phyloP scores from a whole-genome alignment of 2,888 invertebrate genomes.

The Dorcus hopei region DNA sequence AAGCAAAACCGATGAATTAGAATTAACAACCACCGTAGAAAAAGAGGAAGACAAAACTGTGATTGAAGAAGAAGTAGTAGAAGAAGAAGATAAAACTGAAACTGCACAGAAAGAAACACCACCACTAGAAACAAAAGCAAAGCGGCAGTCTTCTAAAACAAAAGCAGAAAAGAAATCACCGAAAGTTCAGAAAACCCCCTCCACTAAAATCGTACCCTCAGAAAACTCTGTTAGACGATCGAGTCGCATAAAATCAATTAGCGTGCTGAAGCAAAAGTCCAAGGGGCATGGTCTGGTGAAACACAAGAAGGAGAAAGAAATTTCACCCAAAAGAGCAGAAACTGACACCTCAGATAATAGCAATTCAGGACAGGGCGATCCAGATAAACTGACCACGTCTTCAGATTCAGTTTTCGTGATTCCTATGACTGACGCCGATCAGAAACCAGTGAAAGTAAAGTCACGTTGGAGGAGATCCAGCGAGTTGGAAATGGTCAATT shows the following conservation, averaged over 20 bases:
- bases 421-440: slow-evolving; percentile 42
- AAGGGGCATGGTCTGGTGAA: slow-evolving; percentile 66
- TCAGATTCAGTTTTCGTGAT: slow-evolving; percentile 46
- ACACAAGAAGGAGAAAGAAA: slow-evolving; percentile 27
- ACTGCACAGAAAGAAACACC: neutral
- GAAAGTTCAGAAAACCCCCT: slow-evolving; percentile 8
- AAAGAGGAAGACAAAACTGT: neutral
- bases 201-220: slow-evolving; percentile 5
- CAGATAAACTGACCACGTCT: slow-evolving; percentile 1
- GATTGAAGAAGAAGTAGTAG: slow-evolving; percentile 4
- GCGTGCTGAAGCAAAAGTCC: slow-evolving; percentile 56
- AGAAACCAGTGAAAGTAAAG: slow-evolving; percentile 75
- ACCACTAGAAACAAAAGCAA: neutral
- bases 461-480: slow-evolving; percentile 75
- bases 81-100: slow-evolving; percentile 5
- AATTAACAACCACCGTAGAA: neutral
- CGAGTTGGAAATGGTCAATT: slow-evolving; percentile 56
- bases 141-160: no score
- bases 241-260: slow-evolving; percentile 73
- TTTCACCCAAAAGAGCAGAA: slow-evolving; percentile 27
- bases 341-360: slow-evolving; percentile 57
- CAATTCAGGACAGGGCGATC: slow-evolving; percentile 46
- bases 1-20: slow-evolving; percentile 11
- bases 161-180: slow-evolving; percentile 41
- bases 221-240: slow-evolving; percentile 58